Evolutionary conservation across 1,140 invertebrate genomes (phyloP).

Genomic region (Adoxophyes honmai): DNA sequence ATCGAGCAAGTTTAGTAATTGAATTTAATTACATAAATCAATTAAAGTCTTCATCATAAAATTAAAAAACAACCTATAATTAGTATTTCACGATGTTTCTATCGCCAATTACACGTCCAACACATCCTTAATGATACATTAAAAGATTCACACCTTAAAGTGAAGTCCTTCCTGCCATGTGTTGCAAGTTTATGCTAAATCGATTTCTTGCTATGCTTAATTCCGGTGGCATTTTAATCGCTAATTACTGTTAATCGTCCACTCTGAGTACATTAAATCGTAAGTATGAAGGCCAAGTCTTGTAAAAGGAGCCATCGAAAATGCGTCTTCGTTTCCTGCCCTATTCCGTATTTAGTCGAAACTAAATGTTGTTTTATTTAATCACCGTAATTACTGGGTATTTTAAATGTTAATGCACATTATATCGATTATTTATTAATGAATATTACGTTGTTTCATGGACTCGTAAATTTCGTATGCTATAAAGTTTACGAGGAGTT

Average conservation of each 20-base stretch:
- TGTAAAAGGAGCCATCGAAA: background rate
- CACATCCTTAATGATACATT: too few relatives aligned
- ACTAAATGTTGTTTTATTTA: background rate
- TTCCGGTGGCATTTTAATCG: background rate
- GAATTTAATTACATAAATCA: too few relatives aligned
- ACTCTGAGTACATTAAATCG: background rate
- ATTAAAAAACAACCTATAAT: too few relatives aligned
- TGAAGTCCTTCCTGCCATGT: too few relatives aligned
- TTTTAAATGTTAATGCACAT: conserved; percentile 6
- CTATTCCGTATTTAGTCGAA: conserved; percentile 7
- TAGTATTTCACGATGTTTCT: too few relatives aligned
- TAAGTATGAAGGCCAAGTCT: background rate
- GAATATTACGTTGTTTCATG: background rate
- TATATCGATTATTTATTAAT: conserved; percentile 1
- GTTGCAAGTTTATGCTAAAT: too few relatives aligned
- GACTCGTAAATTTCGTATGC: too few relatives aligned
- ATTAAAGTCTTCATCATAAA: too few relatives aligned
- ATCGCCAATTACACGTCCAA: too few relatives aligned
- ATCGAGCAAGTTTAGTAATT: too few relatives aligned
- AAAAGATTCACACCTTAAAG: too few relatives aligned
- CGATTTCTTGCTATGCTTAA: background rate
- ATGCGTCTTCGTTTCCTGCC: conserved; percentile 10
- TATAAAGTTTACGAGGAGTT: too few relatives aligned
- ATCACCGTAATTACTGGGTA: conserved; percentile 1
- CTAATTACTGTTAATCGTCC: background rate